Percentiles rank a stretch among this genome's conserved stretches.
Conservation (phyloP, 2,113 vertebrate genomes). For the cattle (Bos taurus) region ARS-UCD2.0 NC_037349.1:10926501-10927000, state of each 20-base stretch:
- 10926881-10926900: background rate
- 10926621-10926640: background rate
- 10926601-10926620: background rate
- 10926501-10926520: background rate
- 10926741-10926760: background rate
- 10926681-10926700: background rate
- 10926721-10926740: background rate
- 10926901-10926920: background rate
- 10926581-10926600: background rate
- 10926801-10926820: background rate
- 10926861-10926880: background rate
- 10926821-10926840: background rate
- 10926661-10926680: background rate
- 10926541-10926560: background rate
- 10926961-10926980: background rate
- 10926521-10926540: background rate
- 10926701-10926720: background rate
- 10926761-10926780: background rate
- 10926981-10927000: background rate
- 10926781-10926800: background rate
- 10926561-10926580: background rate
- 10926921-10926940: background rate
- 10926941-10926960: background rate
- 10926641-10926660: background rate
- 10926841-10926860: background rate